Conservation (phyloP, 2,113 vertebrate species). For the Abramis brama region DNA sequence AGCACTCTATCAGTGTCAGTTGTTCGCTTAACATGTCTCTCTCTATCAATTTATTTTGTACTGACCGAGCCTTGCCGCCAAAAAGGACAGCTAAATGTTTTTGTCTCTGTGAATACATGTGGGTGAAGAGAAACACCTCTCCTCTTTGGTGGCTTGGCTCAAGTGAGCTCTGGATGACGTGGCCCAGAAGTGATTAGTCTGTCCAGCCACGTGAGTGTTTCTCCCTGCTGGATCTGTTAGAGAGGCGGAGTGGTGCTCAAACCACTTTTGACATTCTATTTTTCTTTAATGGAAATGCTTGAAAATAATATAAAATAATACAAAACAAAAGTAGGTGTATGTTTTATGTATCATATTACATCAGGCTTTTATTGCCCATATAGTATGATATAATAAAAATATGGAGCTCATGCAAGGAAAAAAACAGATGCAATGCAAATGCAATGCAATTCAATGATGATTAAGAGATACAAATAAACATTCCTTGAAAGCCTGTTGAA, state of each 20-base stretch:
- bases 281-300: not conserved
- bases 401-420: not conserved
- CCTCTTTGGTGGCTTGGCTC: slow-evolving; percentile 24
- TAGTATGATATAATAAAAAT: not conserved
- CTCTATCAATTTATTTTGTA: not conserved
- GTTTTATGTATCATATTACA: not conserved
- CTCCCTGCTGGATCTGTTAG: slow-evolving; percentile 7
- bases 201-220: slow-evolving; percentile 22
- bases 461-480: no score
- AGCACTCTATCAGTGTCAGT: not conserved
- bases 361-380: not conserved
- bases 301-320: no score
- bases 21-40: not conserved
- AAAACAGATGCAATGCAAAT: no score
- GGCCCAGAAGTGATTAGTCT: not conserved
- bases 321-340: no score
- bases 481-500: no score
- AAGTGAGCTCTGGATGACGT: slow-evolving; percentile 14
- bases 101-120: not conserved
- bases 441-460: no score
- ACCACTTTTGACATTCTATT: no score
- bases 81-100: slow-evolving; percentile 31
- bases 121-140: slow-evolving; percentile 12
- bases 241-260: not conserved
- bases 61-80: not conserved